phyloP scores from a whole-genome alignment of 1,140 invertebrate species.

The Lethrus apterus region DNA sequence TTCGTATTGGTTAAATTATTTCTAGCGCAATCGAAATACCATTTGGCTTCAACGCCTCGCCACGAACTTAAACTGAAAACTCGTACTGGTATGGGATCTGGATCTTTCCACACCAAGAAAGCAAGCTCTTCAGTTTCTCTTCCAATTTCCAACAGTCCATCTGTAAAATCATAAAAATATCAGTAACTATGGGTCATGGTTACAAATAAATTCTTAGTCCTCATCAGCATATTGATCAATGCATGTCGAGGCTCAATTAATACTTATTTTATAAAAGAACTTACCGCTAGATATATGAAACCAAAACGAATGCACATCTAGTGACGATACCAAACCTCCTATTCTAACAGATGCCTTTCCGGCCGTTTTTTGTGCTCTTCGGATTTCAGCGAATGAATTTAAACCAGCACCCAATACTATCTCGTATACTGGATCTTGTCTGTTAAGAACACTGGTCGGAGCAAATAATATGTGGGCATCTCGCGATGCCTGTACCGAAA shows the following conservation, averaged over 20 bases:
- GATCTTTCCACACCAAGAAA: constrained; percentile 47
- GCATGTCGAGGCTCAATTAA: neutral
- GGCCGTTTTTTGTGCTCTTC: constrained; percentile 45
- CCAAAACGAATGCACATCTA: constrained; percentile 50
- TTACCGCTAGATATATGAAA: neutral
- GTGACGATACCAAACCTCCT: constrained; percentile 43
- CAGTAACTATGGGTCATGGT: constrained; percentile 5
- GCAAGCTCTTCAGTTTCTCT: constrained; percentile 46
- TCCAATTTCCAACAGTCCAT: constrained; percentile 49
- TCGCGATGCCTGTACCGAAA: constrained; percentile 48
- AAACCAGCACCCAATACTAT: constrained; percentile 49
- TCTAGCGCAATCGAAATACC: constrained; percentile 47
- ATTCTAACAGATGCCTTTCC: constrained; percentile 44
- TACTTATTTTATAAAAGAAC: too few species aligned
- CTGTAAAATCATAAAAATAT: too few species aligned
- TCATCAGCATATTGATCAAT: neutral
- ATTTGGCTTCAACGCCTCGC: constrained; percentile 50
- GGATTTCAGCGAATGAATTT: constrained; percentile 41
- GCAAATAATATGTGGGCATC: constrained; percentile 55
- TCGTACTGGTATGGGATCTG: constrained; percentile 44
- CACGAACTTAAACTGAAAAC: constrained; percentile 54
- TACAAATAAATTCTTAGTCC: neutral
- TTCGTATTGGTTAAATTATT: constrained; percentile 14
- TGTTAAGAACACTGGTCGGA: constrained; percentile 34
- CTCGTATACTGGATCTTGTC: constrained; percentile 50